phyloP scores from a whole-genome alignment of 30 jellyfish, hydroid and myxozoan species.

The Turritopsis rubra region DNA sequence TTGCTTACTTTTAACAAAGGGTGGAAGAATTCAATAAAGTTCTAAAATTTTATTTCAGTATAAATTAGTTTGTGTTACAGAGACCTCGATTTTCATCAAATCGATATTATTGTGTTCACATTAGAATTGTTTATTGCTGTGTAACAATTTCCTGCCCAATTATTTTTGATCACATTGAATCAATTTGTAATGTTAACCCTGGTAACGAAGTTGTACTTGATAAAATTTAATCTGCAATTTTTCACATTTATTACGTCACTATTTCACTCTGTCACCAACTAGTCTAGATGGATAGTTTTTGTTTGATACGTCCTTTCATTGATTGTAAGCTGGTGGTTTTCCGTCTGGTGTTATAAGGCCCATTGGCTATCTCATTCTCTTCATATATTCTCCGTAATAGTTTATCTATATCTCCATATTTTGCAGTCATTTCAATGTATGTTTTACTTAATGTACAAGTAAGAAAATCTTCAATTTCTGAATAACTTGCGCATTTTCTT shows the following conservation, averaged over 20 bases:
- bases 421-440: not conserved
- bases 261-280: not conserved
- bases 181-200: no score
- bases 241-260: not conserved
- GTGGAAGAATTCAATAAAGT: no score
- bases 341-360: conserved; percentile 13
- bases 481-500: not conserved
- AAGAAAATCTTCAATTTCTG: not conserved
- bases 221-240: no score
- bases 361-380: conserved; percentile 8
- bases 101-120: no score
- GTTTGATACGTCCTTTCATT: not conserved
- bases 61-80: no score
- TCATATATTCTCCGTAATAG: conserved; percentile 16
- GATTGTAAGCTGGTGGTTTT: not conserved
- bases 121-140: no score
- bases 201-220: no score
- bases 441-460: not conserved
- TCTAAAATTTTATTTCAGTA: no score
- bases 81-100: no score
- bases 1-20: no score
- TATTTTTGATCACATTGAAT: no score
- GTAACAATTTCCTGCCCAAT: no score
- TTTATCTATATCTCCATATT: conserved; percentile 11
- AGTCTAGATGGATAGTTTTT: not conserved